A percentile compares a stretch with the other conserved stretches of the same genome.
phyloP scores from a whole-genome alignment of 2,888 invertebrate genomes.

The Agapetus fuscipes region DNA sequence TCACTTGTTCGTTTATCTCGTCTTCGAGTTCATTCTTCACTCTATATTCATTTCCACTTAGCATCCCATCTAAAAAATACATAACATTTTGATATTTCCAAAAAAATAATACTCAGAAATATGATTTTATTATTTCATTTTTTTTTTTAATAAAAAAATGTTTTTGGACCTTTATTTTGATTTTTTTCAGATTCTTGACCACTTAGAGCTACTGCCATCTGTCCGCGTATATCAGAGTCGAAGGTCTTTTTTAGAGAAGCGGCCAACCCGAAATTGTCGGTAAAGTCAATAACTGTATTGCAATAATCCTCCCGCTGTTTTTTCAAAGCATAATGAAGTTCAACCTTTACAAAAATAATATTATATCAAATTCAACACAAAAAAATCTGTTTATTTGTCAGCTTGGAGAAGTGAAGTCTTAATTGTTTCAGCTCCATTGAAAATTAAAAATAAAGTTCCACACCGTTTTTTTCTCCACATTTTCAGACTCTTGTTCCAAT shows the following conservation, averaged over 20 bases:
- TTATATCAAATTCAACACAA: too few relatives aligned
- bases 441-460: slow-evolving; percentile 1
- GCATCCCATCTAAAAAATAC: too few relatives aligned
- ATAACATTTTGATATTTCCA: too few relatives aligned
- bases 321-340: neutral
- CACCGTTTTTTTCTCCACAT: slow-evolving; percentile 8
- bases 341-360: slow-evolving; percentile 9
- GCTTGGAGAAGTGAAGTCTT: too few relatives aligned
- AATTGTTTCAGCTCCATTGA: too few relatives aligned
- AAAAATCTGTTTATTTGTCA: too few relatives aligned
- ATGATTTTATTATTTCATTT: too few relatives aligned
- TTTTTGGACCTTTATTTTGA: too few relatives aligned
- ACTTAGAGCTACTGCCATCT: slow-evolving; percentile 11
- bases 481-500: slow-evolving; percentile 2
- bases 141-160: too few relatives aligned
- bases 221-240: slow-evolving; percentile 5
- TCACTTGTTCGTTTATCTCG: slow-evolving; percentile 3
- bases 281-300: slow-evolving; percentile 10
- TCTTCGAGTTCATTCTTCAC: slow-evolving; percentile 1
- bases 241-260: slow-evolving; percentile 10
- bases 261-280: slow-evolving; percentile 11
- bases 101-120: too few relatives aligned
- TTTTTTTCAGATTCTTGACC: too few relatives aligned
- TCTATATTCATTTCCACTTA: neutral
- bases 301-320: slow-evolving; percentile 9